phyloP scores from a whole-genome alignment of 2,113 vertebrate genomes.

The Larimichthys polyactis region DNA sequence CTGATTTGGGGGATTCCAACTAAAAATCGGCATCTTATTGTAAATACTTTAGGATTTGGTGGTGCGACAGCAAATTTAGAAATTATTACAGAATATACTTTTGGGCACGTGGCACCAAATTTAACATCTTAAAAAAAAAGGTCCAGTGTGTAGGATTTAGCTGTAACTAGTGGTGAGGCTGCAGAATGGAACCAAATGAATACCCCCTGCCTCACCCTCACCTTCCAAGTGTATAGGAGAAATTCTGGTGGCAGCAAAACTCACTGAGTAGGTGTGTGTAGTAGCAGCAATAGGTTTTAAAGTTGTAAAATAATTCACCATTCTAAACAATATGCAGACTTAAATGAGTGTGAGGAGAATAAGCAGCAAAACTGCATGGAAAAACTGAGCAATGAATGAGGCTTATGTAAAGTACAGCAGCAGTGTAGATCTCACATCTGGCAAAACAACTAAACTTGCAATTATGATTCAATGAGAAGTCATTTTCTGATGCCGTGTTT shows the following conservation, averaged over 20 bases:
- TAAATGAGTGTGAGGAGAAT: background rate
- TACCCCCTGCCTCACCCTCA: no score
- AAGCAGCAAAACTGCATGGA: background rate
- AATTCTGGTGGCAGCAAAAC: no score
- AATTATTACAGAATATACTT: background rate
- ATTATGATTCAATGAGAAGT: slow-evolving; percentile 6
- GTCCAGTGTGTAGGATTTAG: background rate
- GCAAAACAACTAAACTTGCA: slow-evolving; percentile 3
- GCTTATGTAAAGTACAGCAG: background rate
- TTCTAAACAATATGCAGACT: background rate
- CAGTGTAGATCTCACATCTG: slow-evolving; percentile 6
- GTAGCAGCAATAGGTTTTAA: background rate
- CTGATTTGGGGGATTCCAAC: background rate
- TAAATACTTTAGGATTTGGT: background rate
- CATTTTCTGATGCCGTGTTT: background rate
- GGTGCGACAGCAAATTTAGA: background rate
- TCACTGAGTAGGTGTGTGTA: background rate
- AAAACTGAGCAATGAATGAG: background rate
- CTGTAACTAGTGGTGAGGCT: no score
- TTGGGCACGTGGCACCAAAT: background rate
- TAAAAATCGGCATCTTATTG: background rate
- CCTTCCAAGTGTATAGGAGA: no score
- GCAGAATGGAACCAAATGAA: no score
- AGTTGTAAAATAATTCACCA: background rate
- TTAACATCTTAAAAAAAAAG: no score